Evolutionary conservation across 1,140 invertebrate genomes (phyloP).

Genomic region (Sitodiplosis mosellana): DNA sequence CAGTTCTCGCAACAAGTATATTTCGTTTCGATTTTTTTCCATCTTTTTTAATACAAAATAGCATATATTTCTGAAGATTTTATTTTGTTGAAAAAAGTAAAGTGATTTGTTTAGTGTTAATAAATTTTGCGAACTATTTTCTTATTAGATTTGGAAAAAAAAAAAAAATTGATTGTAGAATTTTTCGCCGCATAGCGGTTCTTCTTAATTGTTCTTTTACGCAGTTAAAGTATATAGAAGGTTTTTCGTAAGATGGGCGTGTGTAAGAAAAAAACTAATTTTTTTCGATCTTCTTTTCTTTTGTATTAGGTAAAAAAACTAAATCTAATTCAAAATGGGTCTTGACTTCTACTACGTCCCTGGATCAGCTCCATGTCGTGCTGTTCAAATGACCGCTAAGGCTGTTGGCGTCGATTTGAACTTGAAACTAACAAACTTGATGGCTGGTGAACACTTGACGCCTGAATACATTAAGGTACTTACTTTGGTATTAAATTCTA

Average conservation of each 20-base stretch:
- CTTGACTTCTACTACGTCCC: conserved; percentile 43
- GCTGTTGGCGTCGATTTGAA: conserved; percentile 52
- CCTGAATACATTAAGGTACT: conserved; percentile 56
- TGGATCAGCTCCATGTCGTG: conserved; percentile 48
- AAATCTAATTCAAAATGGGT: neutral
- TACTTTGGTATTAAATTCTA: neutral
- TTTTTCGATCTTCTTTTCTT: neutral
- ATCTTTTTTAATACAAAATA: no score
- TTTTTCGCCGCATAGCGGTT: no score
- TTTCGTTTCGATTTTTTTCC: no score
- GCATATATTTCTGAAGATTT: no score
- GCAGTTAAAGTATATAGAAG: no score
- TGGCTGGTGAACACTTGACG: conserved; percentile 41
- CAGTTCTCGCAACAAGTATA: neutral
- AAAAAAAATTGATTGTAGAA: no score
- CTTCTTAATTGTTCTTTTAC: no score
- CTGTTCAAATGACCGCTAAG: conserved; percentile 45
- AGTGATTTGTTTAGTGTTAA: no score
- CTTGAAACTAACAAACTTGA: conserved; percentile 42
- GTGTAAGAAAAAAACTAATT: neutral
- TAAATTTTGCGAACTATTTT: no score
- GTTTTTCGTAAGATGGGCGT: no score
- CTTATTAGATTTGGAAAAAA: no score
- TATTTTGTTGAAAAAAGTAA: no score
- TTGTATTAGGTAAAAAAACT: neutral